Percentiles rank a stretch among this genome's conserved stretches.
phyloP scores from a whole-genome alignment of 2,797 vertebrate genomes.

The Oryzias dopingdopingensis region DNA sequence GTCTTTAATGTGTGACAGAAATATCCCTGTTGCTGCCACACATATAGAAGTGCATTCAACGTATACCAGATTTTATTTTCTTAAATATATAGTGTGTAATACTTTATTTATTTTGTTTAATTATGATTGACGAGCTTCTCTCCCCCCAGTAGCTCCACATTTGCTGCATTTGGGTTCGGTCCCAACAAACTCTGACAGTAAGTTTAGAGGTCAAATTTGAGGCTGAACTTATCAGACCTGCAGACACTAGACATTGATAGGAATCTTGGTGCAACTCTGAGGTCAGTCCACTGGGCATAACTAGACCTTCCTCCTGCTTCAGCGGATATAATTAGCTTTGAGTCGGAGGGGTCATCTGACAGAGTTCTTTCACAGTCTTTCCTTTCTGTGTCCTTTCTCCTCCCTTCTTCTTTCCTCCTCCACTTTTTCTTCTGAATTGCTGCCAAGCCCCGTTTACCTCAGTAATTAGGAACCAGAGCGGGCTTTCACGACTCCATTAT shows the following conservation, averaged over 20 bases:
- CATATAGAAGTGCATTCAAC: no score
- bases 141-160: no score
- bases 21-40: no score
- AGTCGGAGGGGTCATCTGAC: constrained; percentile 47
- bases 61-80: no score
- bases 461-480: constrained; percentile 78
- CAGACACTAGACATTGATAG: constrained; percentile 48
- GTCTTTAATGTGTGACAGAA: no score
- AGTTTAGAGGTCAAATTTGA: constrained; percentile 58
- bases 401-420: constrained; percentile 44
- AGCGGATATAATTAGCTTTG: constrained; percentile 66
- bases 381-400: constrained; percentile 46
- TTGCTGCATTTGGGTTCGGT: constrained; percentile 2
- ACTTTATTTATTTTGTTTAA: no score
- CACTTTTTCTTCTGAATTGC: constrained; percentile 64
- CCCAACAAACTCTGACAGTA: constrained; percentile 17
- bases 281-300: constrained; percentile 59
- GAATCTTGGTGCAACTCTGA: constrained; percentile 50
- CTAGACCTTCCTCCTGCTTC: constrained; percentile 56
- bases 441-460: constrained; percentile 76
- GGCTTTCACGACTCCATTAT: constrained; percentile 81
- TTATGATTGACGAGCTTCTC: no score
- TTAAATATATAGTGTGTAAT: no score
- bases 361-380: constrained; percentile 51
- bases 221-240: constrained; percentile 50